Conservation (phyloP, 1,140 invertebrate genomes). For the Drosophila biarmipes region DNA sequence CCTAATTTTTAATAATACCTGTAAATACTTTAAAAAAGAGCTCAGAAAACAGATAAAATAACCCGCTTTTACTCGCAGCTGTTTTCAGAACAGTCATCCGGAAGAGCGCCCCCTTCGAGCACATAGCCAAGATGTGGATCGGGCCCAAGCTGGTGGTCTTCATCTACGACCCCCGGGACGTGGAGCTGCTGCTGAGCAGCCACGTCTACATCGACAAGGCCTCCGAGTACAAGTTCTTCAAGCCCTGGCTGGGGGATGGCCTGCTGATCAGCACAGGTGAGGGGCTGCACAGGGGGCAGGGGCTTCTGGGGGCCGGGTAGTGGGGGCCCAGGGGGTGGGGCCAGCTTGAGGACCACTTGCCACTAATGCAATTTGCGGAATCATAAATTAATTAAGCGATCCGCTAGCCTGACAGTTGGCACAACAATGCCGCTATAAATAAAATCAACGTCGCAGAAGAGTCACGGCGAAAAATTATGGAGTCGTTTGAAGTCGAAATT, state of each 20-base stretch:
- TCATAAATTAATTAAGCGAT: slow-evolving; percentile 81
- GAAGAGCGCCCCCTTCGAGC: slow-evolving; percentile 86
- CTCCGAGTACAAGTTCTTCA: slow-evolving; percentile 89
- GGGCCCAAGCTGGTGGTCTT: slow-evolving; percentile 90
- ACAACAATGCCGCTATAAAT: slow-evolving; percentile 75
- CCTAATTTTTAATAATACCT: not conserved
- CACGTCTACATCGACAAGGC: slow-evolving; percentile 91
- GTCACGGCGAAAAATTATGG: slow-evolving; percentile 19
- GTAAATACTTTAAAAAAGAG: not conserved
- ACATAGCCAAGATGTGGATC: slow-evolving; percentile 89
- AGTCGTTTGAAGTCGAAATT: not conserved
- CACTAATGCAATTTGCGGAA: slow-evolving; percentile 75
- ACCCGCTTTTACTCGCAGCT: slow-evolving; percentile 84
- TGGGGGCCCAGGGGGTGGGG: not conserved
- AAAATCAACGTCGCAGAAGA: slow-evolving; percentile 52
- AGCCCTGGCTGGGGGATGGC: slow-evolving; percentile 91
- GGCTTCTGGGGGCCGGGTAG: not conserved
- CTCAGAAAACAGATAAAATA: not conserved
- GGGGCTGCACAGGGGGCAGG: slow-evolving; percentile 9
- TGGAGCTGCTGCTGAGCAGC: slow-evolving; percentile 90
- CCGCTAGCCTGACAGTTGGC: slow-evolving; percentile 73
- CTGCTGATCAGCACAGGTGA: slow-evolving; percentile 91
- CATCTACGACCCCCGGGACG: slow-evolving; percentile 89
- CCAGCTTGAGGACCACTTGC: slow-evolving; percentile 26
- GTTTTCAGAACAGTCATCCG: slow-evolving; percentile 88